Conservation (phyloP, 1,140 invertebrate species). For the Lasioglossum baleicum region DNA sequence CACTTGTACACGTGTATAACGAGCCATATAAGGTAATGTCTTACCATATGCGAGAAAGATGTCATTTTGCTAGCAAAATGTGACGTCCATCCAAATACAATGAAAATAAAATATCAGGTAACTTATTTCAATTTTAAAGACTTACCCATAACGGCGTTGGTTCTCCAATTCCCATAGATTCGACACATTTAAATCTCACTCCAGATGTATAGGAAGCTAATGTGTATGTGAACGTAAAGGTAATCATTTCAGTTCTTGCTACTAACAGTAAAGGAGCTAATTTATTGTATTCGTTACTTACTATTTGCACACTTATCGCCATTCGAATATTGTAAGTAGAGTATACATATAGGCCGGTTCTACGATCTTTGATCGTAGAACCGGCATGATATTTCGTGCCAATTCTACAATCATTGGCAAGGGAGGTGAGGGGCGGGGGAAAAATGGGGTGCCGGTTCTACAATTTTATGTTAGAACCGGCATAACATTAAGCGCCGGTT, state of each 20-base stretch:
- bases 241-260: neutral
- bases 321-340: conserved; percentile 67
- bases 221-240: conserved; percentile 12
- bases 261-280: neutral
- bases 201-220: conserved; percentile 61
- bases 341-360: too few relatives aligned
- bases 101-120: neutral
- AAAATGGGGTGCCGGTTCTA: too few relatives aligned
- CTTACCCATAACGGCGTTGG: conserved; percentile 66
- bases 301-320: conserved; percentile 64
- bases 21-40: too few relatives aligned
- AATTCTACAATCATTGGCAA: too few relatives aligned
- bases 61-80: too few relatives aligned
- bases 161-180: conserved; percentile 54
- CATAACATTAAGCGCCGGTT: too few relatives aligned
- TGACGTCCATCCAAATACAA: neutral
- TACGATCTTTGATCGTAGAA: too few relatives aligned
- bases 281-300: conserved; percentile 47
- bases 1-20: too few relatives aligned
- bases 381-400: too few relatives aligned
- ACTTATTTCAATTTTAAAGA: conserved; percentile 11
- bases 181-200: conserved; percentile 63
- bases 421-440: too few relatives aligned
- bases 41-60: too few relatives aligned
- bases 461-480: too few relatives aligned